A percentile compares a stretch with the other conserved stretches of the same genome.
Conservation (phyloP, 2,113 vertebrate genomes). For the Hemibagrus wyckioides region DNA sequence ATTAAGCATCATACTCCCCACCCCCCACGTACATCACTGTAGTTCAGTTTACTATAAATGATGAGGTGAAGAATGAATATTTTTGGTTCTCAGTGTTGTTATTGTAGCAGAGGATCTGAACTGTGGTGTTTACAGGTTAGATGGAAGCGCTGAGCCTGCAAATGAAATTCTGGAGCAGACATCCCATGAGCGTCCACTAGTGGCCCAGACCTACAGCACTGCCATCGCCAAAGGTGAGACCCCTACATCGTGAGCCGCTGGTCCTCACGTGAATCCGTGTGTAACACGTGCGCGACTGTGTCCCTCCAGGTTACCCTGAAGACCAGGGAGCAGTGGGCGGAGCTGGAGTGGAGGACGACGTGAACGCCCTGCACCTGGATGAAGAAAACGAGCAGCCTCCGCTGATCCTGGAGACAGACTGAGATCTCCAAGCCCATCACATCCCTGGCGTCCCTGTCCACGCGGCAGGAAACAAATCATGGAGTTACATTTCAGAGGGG, state of each 20-base stretch:
- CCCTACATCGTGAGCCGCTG: neutral
- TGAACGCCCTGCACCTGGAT: constrained; percentile 82
- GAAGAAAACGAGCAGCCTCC: constrained; percentile 98
- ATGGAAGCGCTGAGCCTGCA: constrained; percentile 88
- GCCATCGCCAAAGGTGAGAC: constrained; percentile 83
- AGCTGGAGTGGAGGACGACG: constrained; percentile 86
- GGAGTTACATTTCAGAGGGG: constrained; percentile 71
- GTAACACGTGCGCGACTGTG: neutral
- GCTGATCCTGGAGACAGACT: constrained; percentile 95
- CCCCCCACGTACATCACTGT: too few species aligned
- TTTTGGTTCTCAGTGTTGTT: neutral
- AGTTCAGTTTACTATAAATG: neutral
- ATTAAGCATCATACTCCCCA: too few species aligned
- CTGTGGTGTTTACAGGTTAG: constrained; percentile 76
- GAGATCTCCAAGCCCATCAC: neutral
- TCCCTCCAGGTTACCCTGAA: constrained; percentile 84
- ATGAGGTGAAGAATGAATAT: neutral
- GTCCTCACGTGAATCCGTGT: neutral
- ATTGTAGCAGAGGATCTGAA: neutral
- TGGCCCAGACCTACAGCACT: constrained; percentile 83
- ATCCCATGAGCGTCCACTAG: constrained; percentile 88
- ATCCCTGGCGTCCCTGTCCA: constrained; percentile 39
- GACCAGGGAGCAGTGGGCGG: constrained; percentile 93
- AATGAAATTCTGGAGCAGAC: constrained; percentile 93
- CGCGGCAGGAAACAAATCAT: constrained; percentile 68